phyloP scores from a whole-genome alignment of 1,140 invertebrate species.

The Aporrectodea caliginosa region DNA sequence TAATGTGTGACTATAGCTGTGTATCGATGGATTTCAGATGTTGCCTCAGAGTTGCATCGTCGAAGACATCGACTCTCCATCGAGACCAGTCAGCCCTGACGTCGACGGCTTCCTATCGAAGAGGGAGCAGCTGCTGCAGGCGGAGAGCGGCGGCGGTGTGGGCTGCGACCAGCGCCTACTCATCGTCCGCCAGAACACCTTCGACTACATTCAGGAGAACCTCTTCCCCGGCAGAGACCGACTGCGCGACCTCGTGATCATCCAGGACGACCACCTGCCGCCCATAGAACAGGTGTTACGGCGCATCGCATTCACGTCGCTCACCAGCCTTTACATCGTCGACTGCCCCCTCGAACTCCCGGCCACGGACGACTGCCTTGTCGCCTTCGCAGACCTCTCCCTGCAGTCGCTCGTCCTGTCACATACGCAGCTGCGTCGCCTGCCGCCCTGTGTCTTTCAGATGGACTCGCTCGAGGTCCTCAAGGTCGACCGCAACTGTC shows the following conservation, averaged over 20 bases:
- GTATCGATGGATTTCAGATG: too few relatives aligned
- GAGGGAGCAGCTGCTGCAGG: too few relatives aligned
- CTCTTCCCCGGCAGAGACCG: constrained; percentile 22
- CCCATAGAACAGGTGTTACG: constrained; percentile 14
- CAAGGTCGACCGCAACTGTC: constrained; percentile 31
- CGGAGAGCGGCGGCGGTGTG: too few relatives aligned
- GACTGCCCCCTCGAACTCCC: constrained; percentile 24
- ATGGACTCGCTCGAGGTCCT: constrained; percentile 30
- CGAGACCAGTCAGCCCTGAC: constrained; percentile 20
- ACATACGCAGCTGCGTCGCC: constrained; percentile 29
- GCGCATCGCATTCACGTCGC: constrained; percentile 19
- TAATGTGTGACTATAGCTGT: too few relatives aligned
- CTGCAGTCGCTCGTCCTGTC: constrained; percentile 32
- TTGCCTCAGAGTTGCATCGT: constrained; percentile 19
- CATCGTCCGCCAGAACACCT: constrained; percentile 28
- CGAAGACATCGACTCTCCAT: constrained; percentile 15
- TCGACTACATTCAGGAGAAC: constrained; percentile 30
- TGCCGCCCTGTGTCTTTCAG: constrained; percentile 30
- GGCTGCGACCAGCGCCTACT: constrained; percentile 27
- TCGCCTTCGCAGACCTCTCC: constrained; percentile 7
- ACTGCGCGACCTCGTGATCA: constrained; percentile 24
- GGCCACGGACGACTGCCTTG: background rate
- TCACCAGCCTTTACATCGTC: constrained; percentile 24
- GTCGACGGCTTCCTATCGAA: constrained; percentile 18
- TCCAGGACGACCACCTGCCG: constrained; percentile 29